A percentile compares a stretch with the other conserved stretches of the same genome.
These are phyloP conservation scores for Theropithecus gelada DNA, from an alignment of 2,113 vertebrate species.

Conservation along the genomic window DNA sequence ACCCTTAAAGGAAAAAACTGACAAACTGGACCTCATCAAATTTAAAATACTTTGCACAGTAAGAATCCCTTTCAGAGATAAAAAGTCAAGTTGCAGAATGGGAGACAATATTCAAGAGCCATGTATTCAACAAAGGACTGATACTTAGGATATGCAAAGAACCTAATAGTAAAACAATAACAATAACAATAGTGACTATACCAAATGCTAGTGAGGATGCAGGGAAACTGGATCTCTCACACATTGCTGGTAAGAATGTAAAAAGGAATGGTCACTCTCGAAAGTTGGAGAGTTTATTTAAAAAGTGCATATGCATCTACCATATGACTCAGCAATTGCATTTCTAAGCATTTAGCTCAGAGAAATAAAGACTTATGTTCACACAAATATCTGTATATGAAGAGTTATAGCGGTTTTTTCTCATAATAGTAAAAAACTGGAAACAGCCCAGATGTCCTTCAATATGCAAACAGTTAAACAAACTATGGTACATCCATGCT, in stretches of 20 bases:
- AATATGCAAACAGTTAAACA: not conserved
- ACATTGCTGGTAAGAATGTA: not conserved
- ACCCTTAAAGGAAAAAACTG: not conserved
- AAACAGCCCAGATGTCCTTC: not conserved
- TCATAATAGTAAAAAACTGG: not conserved
- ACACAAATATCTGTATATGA: not conserved
- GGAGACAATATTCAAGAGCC: not conserved
- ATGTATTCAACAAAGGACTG: not conserved
- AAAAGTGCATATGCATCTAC: not conserved
- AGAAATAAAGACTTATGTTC: not conserved
- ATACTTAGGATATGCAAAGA: not conserved
- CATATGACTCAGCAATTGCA: not conserved
- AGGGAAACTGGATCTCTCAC: not conserved
- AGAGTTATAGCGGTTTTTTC: not conserved
- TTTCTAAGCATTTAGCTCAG: not conserved
- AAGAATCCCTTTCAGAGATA: not conserved
- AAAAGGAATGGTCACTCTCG: not conserved
- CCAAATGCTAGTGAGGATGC: not conserved
- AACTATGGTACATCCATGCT: too few species aligned
- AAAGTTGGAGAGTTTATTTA: not conserved
- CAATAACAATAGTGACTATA: not conserved
- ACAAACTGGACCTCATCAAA: not conserved
- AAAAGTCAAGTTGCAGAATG: not conserved
- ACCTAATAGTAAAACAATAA: not conserved
- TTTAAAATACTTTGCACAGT: not conserved